A percentile compares a stretch with the other conserved stretches of the same genome.
Conservation (phyloP, 2,113 vertebrate genomes). For the Symphodus melops region DNA sequence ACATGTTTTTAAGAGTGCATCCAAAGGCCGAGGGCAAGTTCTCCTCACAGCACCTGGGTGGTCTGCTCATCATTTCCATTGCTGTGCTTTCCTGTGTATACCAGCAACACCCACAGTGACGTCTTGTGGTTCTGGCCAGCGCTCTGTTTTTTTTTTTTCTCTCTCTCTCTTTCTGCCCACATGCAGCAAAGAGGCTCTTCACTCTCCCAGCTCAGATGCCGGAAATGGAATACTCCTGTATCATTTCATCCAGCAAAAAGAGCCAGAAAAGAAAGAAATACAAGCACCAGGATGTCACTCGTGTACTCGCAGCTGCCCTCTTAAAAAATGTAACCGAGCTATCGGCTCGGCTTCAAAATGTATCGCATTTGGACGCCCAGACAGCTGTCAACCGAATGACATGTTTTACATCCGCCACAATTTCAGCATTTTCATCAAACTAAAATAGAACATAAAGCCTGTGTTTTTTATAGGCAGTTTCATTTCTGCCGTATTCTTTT, state of each 20-base stretch:
- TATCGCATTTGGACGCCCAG: slow-evolving; percentile 43
- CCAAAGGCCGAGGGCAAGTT: slow-evolving; percentile 23
- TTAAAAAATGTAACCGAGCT: slow-evolving; percentile 33
- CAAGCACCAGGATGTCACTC: slow-evolving; percentile 42
- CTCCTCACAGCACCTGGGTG: slow-evolving; percentile 59
- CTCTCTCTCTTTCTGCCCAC: slow-evolving; percentile 28
- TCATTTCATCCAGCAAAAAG: slow-evolving; percentile 49
- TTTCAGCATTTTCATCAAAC: slow-evolving; percentile 70
- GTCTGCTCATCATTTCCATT: slow-evolving; percentile 41
- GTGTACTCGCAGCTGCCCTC: slow-evolving; percentile 37
- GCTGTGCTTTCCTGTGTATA: slow-evolving; percentile 35
- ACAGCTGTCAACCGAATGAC: slow-evolving; percentile 65
- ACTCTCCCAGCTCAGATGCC: slow-evolving; percentile 42
- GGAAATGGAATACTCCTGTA: slow-evolving; percentile 58
- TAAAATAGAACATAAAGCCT: slow-evolving; percentile 59
- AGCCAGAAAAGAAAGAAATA: slow-evolving; percentile 26
- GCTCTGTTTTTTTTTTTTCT: slow-evolving; percentile 1
- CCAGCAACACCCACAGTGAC: slow-evolving; percentile 48
- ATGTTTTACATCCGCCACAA: slow-evolving; percentile 67
- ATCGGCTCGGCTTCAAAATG: slow-evolving; percentile 30
- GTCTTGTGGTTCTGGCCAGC: slow-evolving; percentile 39
- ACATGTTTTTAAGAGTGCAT: slow-evolving; percentile 22
- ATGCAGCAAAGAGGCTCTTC: slow-evolving; percentile 54
- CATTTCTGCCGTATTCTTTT: slow-evolving; percentile 52
- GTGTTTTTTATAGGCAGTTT: slow-evolving; percentile 57